Percentiles rank a stretch among this genome's conserved stretches.
phyloP scores from a whole-genome alignment of 2,797 vertebrate species.

The Manis pentadactyla region DNA sequence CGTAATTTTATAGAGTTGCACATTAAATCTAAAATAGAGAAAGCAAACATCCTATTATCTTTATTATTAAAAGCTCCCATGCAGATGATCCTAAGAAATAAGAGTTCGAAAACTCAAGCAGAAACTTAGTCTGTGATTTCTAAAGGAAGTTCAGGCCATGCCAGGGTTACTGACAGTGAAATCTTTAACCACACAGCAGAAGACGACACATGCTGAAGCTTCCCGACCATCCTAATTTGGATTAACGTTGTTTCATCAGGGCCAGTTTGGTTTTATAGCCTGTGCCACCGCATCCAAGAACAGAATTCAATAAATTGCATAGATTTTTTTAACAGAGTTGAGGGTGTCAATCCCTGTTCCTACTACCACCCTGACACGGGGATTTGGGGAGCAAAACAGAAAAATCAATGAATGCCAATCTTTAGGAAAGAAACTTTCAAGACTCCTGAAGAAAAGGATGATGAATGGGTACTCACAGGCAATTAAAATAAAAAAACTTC shows the following conservation, averaged over 20 bases:
- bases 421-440: background rate
- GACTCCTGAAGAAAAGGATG: background rate
- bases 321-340: background rate
- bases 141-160: background rate
- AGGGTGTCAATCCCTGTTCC: background rate
- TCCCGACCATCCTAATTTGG: background rate
- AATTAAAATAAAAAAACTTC: background rate
- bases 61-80: background rate
- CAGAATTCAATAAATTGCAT: background rate
- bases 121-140: background rate
- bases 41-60: background rate
- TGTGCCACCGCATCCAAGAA: background rate
- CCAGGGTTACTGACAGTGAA: background rate
- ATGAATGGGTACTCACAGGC: background rate
- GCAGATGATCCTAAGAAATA: background rate
- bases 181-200: background rate
- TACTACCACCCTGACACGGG: background rate
- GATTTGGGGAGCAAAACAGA: background rate
- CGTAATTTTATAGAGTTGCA: background rate
- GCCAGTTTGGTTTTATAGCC: background rate
- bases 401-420: fast-evolving
- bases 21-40: background rate
- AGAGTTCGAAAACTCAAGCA: background rate
- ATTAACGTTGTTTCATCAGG: background rate
- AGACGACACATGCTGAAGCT: background rate